phyloP scores from a whole-genome alignment of 1,140 invertebrate species.

The Phymastichus coffea region DNA sequence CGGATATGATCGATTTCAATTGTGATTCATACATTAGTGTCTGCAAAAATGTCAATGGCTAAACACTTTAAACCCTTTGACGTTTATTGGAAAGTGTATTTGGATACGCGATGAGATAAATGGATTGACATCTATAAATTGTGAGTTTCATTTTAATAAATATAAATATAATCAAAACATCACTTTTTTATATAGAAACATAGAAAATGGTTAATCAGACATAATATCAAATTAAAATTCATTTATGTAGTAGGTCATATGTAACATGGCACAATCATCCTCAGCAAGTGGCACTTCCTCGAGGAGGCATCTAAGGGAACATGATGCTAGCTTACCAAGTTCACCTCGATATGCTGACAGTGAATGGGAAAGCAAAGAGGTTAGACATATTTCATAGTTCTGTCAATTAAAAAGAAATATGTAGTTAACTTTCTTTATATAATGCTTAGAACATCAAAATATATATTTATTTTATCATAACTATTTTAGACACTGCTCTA shows the following conservation, averaged over 20 bases:
- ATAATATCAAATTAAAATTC: no score
- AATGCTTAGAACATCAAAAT: not conserved
- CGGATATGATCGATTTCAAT: slow-evolving; percentile 10
- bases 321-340: slow-evolving; percentile 53
- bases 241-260: no score
- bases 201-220: no score
- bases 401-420: not conserved
- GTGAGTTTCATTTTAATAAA: no score
- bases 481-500: slow-evolving; percentile 63
- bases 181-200: no score
- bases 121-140: no score
- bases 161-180: no score
- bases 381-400: slow-evolving; percentile 35
- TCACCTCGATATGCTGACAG: slow-evolving; percentile 61
- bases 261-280: slow-evolving; percentile 59
- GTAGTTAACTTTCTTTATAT: not conserved
- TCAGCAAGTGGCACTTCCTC: slow-evolving; percentile 60
- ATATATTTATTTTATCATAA: not conserved
- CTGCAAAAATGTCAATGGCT: slow-evolving; percentile 14
- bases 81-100: not conserved
- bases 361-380: slow-evolving; percentile 72
- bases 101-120: no score
- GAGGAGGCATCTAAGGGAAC: slow-evolving; percentile 55
- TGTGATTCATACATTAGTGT: slow-evolving; percentile 13
- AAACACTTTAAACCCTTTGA: slow-evolving; percentile 1